phyloP scores from a whole-genome alignment of 2,113 vertebrate species.

The Sebastes schlegelii region DNA sequence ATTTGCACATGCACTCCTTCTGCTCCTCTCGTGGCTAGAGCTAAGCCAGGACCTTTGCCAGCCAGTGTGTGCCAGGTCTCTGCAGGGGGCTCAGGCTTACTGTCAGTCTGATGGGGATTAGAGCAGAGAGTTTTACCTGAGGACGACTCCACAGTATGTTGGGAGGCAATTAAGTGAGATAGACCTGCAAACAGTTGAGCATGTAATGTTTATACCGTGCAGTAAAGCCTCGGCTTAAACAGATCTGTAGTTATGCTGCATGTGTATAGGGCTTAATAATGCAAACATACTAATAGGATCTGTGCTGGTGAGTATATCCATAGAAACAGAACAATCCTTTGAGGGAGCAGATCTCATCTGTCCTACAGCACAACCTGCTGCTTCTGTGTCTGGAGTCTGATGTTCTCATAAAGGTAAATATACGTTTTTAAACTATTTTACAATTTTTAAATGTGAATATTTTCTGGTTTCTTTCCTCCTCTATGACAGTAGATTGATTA shows the following conservation, averaged over 20 bases:
- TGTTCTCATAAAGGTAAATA: constrained; percentile 51
- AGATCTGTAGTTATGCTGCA: constrained; percentile 28
- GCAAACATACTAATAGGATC: constrained; percentile 74
- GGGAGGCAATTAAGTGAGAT: constrained; percentile 38
- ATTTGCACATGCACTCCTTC: neutral
- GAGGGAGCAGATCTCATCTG: constrained; percentile 20
- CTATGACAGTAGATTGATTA: too few relatives aligned
- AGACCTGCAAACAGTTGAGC: constrained; percentile 26
- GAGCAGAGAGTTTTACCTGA: constrained; percentile 55
- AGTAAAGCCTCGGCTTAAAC: constrained; percentile 5
- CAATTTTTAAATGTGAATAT: too few relatives aligned
- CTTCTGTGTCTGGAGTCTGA: constrained; percentile 29
- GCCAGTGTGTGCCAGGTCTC: constrained; percentile 51
- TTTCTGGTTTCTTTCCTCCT: too few relatives aligned
- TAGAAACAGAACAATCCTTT: constrained; percentile 69
- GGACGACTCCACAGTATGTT: constrained; percentile 30
- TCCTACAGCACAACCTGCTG: constrained; percentile 26
- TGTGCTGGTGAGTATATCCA: constrained; percentile 49
- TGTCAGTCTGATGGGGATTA: constrained; percentile 54
- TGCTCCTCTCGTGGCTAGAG: constrained; percentile 29
- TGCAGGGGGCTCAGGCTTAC: constrained; percentile 58
- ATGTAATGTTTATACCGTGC: constrained; percentile 1
- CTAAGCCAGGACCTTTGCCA: constrained; percentile 21
- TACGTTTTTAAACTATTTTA: neutral
- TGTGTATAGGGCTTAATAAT: constrained; percentile 44